A percentile compares a stretch with the other conserved stretches of the same genome.
These are phyloP conservation scores for Prinia subflava DNA, from an alignment of 2,113 vertebrate genomes.

Conservation along the genomic window DNA sequence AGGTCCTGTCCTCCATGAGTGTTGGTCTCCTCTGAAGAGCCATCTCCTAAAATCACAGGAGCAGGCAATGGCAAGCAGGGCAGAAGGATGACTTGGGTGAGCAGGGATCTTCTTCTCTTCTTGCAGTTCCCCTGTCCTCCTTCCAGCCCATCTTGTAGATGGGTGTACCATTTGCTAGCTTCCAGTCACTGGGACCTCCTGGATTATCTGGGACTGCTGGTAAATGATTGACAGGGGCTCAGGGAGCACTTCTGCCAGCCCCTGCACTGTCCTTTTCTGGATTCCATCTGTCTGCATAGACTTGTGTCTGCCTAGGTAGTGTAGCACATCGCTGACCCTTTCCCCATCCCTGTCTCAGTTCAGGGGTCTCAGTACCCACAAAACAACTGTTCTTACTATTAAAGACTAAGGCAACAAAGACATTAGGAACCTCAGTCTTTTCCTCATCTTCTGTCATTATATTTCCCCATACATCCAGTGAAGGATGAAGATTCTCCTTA, in stretches of 20 bases:
- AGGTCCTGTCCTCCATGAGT: neutral
- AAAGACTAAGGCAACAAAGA: neutral
- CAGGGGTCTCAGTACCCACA: neutral
- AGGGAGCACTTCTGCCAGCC: neutral
- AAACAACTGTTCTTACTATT: neutral
- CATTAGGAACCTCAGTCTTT: neutral
- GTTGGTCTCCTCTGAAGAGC: neutral
- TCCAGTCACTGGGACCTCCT: neutral
- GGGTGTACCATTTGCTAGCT: neutral
- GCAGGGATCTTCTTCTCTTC: neutral
- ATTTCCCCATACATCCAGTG: neutral
- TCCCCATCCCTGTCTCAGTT: neutral
- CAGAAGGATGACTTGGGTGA: neutral
- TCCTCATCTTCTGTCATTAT: neutral
- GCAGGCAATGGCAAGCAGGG: neutral
- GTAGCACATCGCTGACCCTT: fast-evolving
- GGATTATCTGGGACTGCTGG: neutral
- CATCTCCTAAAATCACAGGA: neutral
- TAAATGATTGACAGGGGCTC: neutral
- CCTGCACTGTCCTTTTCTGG: neutral
- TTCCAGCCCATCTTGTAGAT: neutral
- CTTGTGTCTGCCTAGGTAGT: neutral
- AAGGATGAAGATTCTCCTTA: neutral
- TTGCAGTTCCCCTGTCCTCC: neutral
- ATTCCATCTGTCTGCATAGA: neutral